phyloP scores from a whole-genome alignment of 2,113 vertebrate genomes.

The Cheirogaleus medius region DNA sequence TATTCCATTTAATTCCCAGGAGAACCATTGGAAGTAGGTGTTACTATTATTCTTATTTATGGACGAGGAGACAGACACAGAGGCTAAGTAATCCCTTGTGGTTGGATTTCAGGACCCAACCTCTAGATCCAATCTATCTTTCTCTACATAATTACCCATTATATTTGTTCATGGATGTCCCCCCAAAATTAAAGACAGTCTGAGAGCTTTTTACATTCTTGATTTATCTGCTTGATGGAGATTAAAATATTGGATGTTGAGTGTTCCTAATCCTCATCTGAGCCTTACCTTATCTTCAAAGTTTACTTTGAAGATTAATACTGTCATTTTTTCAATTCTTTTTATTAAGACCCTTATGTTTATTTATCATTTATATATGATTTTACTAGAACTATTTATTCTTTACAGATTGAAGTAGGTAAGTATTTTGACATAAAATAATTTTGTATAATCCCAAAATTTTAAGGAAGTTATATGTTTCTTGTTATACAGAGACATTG shows the following conservation, averaged over 20 bases:
- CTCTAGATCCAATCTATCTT: background rate
- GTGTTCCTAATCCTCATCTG: background rate
- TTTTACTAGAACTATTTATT: slow-evolving; percentile 1
- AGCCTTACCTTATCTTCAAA: background rate
- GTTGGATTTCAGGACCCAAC: background rate
- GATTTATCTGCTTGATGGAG: background rate
- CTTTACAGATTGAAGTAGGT: background rate
- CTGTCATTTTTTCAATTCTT: background rate
- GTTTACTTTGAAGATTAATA: background rate
- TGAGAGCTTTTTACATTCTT: background rate
- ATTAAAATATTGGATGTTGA: background rate
- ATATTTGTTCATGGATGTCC: background rate
- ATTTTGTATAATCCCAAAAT: background rate
- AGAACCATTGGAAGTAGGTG: background rate
- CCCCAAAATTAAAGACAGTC: background rate
- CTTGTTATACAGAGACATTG: background rate
- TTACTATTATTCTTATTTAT: background rate
- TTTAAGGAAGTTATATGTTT: slow-evolving; percentile 37
- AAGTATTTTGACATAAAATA: slow-evolving; percentile 16
- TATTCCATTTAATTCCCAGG: background rate
- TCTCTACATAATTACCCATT: background rate
- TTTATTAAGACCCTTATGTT: background rate
- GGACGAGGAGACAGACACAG: background rate
- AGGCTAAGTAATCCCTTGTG: background rate
- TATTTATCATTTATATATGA: background rate